A percentile compares a stretch with the other conserved stretches of the same genome.
Conservation (phyloP, 2,888 invertebrate genomes). For the Diabrotica balteata region DNA sequence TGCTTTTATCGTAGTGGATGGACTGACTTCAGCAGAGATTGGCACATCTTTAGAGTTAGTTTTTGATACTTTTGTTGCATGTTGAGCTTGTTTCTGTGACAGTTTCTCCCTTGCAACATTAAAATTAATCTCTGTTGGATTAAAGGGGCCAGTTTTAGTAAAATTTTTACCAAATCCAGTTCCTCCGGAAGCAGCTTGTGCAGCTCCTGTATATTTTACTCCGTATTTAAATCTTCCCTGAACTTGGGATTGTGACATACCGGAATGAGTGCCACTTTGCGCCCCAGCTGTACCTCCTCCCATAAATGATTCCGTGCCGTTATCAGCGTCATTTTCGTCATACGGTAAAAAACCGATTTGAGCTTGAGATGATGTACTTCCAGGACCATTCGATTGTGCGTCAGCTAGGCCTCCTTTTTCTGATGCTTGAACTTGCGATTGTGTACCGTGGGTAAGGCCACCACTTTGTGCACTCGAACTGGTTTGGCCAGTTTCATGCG, state of each 20-base stretch:
- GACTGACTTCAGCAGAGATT: neutral
- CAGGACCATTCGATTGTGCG: constrained; percentile 84
- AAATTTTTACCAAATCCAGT: constrained; percentile 49
- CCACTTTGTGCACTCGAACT: constrained; percentile 78
- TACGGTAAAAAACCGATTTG: constrained; percentile 86
- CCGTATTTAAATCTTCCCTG: constrained; percentile 70
- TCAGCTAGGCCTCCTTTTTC: constrained; percentile 85
- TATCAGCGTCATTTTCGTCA: constrained; percentile 66
- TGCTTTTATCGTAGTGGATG: constrained; percentile 7
- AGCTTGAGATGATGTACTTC: constrained; percentile 86
- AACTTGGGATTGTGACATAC: constrained; percentile 83
- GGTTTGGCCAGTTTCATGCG: constrained; percentile 78
- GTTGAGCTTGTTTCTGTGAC: constrained; percentile 17
- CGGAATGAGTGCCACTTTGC: constrained; percentile 76
- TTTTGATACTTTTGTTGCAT: neutral
- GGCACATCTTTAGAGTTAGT: neutral
- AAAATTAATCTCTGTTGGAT: constrained; percentile 41
- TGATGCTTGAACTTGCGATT: constrained; percentile 81
- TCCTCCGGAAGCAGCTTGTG: constrained; percentile 81
- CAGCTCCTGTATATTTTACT: constrained; percentile 68
- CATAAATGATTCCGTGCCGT: constrained; percentile 67
- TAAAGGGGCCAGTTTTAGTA: constrained; percentile 43
- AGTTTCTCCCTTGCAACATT: constrained; percentile 22
- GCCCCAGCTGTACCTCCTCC: constrained; percentile 83
- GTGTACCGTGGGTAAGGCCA: constrained; percentile 78